Percentiles rank a stretch among this genome's conserved stretches.
Evolutionary conservation across 2,888 invertebrate genomes (phyloP).

Genomic region (Epinotia bilunana): DNA sequence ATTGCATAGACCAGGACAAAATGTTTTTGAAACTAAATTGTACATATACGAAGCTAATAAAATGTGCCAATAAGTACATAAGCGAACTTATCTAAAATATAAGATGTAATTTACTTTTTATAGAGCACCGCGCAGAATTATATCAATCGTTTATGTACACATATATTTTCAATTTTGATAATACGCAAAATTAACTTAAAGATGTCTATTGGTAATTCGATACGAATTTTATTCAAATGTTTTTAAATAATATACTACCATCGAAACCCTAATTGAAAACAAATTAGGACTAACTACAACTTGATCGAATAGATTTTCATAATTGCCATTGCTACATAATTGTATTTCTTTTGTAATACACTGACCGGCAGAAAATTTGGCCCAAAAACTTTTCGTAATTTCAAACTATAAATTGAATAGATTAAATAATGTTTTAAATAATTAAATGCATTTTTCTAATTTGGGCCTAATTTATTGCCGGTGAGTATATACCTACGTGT

Average conservation of each 20-base stretch:
- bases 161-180: not conserved
- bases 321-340: not conserved
- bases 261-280: not conserved
- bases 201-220: not conserved
- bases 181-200: not conserved
- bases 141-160: not conserved
- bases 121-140: not conserved
- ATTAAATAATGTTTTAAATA: no score
- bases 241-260: not conserved
- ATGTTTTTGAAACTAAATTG: constrained; percentile 2
- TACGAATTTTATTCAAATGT: not conserved
- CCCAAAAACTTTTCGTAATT: no score
- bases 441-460: no score
- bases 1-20: not conserved
- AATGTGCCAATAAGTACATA: constrained; percentile 6
- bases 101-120: not conserved
- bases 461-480: no score
- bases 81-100: not conserved
- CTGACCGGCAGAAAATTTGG: no score
- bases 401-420: no score
- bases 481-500: no score
- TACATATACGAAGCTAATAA: not conserved
- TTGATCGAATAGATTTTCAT: not conserved
- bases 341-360: not conserved
- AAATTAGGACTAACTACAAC: not conserved